These are phyloP conservation scores for Mycetomoellerius zeteki DNA, from an alignment of 1,140 invertebrate species.

Conservation along the genomic window DNA sequence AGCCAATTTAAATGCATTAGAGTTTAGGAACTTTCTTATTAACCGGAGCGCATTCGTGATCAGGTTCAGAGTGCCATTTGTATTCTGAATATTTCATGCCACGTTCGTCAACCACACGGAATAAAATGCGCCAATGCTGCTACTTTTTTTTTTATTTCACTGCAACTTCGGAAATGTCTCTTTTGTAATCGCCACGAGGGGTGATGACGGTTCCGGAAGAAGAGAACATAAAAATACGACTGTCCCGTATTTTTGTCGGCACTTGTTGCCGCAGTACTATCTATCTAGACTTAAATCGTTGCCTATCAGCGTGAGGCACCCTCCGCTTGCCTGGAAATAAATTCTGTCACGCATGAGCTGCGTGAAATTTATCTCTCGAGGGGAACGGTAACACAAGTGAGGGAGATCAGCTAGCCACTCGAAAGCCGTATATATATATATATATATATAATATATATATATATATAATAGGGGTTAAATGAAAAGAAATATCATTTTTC, in stretches of 20 bases:
- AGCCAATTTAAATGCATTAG: conserved; percentile 76
- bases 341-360: conserved; percentile 52
- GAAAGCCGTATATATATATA: too few species aligned
- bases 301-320: conserved; percentile 49
- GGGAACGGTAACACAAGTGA: conserved; percentile 34
- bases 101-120: conserved; percentile 31
- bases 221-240: conserved; percentile 24
- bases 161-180: conserved; percentile 13
- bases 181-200: conserved; percentile 20
- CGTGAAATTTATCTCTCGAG: conserved; percentile 51
- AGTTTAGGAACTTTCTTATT: conserved; percentile 76
- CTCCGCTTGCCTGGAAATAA: conserved; percentile 43
- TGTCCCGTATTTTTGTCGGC: conserved; percentile 31
- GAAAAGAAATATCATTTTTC: conserved; percentile 44
- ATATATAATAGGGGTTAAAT: conserved; percentile 51
- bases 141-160: background rate
- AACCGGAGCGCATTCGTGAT: conserved; percentile 65
- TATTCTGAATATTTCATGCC: conserved; percentile 75
- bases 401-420: conserved; percentile 35
- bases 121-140: background rate
- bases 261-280: conserved; percentile 56
- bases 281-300: conserved; percentile 56
- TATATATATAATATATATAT: too few species aligned
- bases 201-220: conserved; percentile 6
- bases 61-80: conserved; percentile 65